Percentiles rank a stretch among this genome's conserved stretches.
Conservation (phyloP, 2,888 invertebrate genomes). For the Perizoma affinitatum region DNA sequence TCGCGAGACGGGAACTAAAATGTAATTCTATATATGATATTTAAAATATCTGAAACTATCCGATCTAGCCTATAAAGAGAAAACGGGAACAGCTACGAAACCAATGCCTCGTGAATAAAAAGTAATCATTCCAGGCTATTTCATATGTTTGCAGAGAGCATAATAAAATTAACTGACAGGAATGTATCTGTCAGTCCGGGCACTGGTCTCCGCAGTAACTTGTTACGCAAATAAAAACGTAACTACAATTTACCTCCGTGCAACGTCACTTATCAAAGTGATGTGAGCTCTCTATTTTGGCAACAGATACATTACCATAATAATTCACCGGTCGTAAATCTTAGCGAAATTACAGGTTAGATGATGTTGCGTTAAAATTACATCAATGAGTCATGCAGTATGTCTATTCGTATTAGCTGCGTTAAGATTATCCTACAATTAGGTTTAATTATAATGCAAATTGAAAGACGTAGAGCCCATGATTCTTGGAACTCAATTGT, state of each 20-base stretch:
- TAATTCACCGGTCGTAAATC: slow-evolving; percentile 74
- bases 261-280: slow-evolving; percentile 48
- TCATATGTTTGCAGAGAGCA: slow-evolving; percentile 11
- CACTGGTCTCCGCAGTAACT: slow-evolving; percentile 18
- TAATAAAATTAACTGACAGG: slow-evolving; percentile 25
- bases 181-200: slow-evolving; percentile 8
- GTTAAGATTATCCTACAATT: slow-evolving; percentile 21
- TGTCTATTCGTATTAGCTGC: slow-evolving; percentile 20
- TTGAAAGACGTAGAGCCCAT: slow-evolving; percentile 12
- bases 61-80: no score
- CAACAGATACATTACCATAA: slow-evolving; percentile 71
- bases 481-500: slow-evolving; percentile 5
- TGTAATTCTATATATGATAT: no score
- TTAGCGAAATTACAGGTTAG: slow-evolving; percentile 69
- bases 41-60: no score
- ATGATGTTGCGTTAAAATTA: slow-evolving; percentile 60
- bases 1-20: no score
- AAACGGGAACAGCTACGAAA: no score
- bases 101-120: no score
- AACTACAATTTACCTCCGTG: slow-evolving; percentile 34
- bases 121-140: slow-evolving; percentile 7
- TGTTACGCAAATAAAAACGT: slow-evolving; percentile 38
- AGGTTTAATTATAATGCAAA: slow-evolving; percentile 30
- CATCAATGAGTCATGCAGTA: slow-evolving; percentile 60
- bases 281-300: slow-evolving; percentile 69